A percentile compares a stretch with the other conserved stretches of the same genome.
Evolutionary conservation across 2,113 vertebrate genomes (phyloP).

Genomic region (Gavialis gangeticus): DNA sequence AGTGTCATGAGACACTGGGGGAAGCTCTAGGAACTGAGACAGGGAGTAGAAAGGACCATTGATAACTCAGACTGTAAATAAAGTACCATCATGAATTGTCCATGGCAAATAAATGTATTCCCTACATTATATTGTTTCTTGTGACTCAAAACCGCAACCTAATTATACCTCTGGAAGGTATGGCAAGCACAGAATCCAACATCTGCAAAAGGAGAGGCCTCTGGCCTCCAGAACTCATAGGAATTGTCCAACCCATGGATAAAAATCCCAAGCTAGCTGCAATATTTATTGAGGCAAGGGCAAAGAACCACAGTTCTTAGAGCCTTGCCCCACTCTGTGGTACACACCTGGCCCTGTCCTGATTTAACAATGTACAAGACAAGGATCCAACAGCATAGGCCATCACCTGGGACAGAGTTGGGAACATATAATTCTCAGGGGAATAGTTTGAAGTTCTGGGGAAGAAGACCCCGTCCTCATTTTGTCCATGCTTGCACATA

Average conservation of each 20-base stretch:
- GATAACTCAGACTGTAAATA: background rate
- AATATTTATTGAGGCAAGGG: background rate
- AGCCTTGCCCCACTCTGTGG: background rate
- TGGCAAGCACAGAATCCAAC: constrained; percentile 66
- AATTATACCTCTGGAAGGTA: background rate
- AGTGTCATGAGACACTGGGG: background rate
- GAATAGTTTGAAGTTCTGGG: background rate
- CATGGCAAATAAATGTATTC: background rate
- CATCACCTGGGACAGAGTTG: background rate
- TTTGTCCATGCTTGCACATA: background rate
- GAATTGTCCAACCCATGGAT: constrained; percentile 54
- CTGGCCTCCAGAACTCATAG: background rate
- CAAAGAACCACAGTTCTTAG: background rate
- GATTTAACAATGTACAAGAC: background rate
- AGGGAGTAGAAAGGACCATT: rapidly evolving
- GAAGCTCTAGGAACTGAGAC: background rate
- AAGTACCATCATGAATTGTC: background rate
- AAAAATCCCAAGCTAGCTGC: background rate
- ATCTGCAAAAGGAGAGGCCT: constrained; percentile 68
- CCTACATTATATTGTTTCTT: background rate
- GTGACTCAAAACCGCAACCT: background rate
- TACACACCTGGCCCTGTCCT: background rate
- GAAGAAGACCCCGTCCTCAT: background rate
- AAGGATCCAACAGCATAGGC: background rate
- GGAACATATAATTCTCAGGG: background rate